These are phyloP conservation scores for Rhinoraja longicauda DNA, from an alignment of 2,797 vertebrate genomes.

Conservation along the genomic window DNA sequence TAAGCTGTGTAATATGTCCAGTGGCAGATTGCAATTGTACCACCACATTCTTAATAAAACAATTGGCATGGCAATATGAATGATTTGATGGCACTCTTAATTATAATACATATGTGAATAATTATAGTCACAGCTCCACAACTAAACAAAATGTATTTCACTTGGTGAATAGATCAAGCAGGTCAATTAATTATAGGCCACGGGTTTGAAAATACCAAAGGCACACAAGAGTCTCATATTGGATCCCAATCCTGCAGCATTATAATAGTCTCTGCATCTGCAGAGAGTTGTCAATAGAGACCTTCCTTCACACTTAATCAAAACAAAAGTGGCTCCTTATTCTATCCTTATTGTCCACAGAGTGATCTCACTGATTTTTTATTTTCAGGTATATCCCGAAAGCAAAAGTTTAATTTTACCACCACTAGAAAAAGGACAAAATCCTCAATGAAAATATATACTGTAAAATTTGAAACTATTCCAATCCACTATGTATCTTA, in stretches of 20 bases:
- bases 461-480: background rate
- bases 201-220: background rate
- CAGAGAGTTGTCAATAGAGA: background rate
- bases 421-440: background rate
- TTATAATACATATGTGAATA: background rate
- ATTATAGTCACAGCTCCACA: background rate
- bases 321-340: no score
- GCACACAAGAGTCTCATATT: no score
- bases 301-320: background rate
- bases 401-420: background rate
- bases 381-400: background rate
- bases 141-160: background rate
- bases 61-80: background rate
- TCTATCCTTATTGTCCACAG: background rate
- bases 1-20: background rate
- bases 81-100: background rate
- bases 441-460: background rate
- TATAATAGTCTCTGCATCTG: background rate
- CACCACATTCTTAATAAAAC: background rate
- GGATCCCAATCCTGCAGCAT: background rate
- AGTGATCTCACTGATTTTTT: background rate
- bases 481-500: background rate
- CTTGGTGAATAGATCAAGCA: background rate
- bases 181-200: background rate
- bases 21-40: background rate